Percentiles rank a stretch among this genome's conserved stretches.
These are phyloP conservation scores for Azemiops feae DNA, from an alignment of 2,113 vertebrate genomes.

Conservation along the genomic window DNA sequence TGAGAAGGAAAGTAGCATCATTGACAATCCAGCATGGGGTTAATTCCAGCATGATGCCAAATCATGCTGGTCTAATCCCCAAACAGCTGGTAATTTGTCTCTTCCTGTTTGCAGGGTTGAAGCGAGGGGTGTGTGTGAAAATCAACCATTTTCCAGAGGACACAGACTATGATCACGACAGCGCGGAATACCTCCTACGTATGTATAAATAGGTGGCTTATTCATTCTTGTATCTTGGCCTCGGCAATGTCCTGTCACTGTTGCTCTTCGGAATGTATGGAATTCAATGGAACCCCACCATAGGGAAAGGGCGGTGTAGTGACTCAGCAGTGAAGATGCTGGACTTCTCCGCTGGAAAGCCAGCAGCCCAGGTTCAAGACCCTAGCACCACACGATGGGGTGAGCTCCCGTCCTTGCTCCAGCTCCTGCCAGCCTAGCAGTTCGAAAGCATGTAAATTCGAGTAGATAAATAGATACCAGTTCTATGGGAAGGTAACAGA, in stretches of 20 bases:
- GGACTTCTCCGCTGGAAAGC: not conserved
- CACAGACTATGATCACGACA: constrained; percentile 92
- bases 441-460: not conserved
- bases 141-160: constrained; percentile 95
- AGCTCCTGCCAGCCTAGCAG: not conserved
- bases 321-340: not conserved
- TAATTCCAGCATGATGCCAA: not conserved
- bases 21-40: not conserved
- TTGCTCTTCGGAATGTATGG: not conserved
- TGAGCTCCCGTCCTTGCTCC: not conserved
- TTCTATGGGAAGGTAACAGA: not conserved
- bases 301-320: not conserved
- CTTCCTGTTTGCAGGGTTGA: constrained; percentile 76
- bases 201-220: constrained; percentile 46
- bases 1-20: not conserved
- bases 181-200: constrained; percentile 90
- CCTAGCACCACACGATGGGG: not conserved
- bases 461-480: not conserved
- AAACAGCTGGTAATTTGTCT: not conserved
- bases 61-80: not conserved
- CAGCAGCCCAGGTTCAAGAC: not conserved
- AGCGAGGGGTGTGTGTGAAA: constrained; percentile 88
- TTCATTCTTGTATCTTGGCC: constrained; percentile 9
- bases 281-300: not conserved
- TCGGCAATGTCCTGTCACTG: not conserved